A percentile compares a stretch with the other conserved stretches of the same genome.
Evolutionary conservation across 2,797 vertebrate genomes (phyloP).

Genomic region (Tokudaia muenninki): DNA sequence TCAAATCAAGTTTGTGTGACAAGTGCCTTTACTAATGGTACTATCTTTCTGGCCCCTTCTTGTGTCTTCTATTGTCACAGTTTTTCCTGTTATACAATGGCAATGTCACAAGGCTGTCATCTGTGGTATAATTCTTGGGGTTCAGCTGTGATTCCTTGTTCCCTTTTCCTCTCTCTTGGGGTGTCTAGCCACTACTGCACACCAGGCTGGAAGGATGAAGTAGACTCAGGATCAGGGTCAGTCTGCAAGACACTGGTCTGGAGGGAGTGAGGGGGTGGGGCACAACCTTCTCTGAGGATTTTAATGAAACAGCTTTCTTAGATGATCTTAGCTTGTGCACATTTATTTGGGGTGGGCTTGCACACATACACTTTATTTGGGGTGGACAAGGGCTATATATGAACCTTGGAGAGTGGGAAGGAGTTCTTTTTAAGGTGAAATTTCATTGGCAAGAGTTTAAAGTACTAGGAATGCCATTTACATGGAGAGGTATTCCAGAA

Average conservation of each 20-base stretch:
- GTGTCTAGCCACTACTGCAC: neutral
- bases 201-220: neutral
- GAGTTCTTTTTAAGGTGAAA: neutral
- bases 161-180: neutral
- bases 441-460: neutral
- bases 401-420: neutral
- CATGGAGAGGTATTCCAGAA: neutral
- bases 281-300: neutral
- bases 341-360: too few species aligned
- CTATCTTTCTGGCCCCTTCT: neutral
- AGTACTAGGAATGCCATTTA: neutral
- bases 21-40: neutral
- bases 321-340: neutral
- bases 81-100: conserved; percentile 71
- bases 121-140: neutral
- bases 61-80: conserved; percentile 78
- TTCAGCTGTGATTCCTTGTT: neutral
- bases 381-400: neutral
- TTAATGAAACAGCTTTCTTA: neutral
- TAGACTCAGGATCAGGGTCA: neutral
- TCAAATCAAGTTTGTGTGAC: neutral
- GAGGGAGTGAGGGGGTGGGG: neutral
- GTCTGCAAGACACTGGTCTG: neutral
- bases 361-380: neutral
- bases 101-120: conserved; percentile 1